Base-by-base conservation (phyloP, 2,113 vertebrate species). In the Sula dactylatra region DNA sequence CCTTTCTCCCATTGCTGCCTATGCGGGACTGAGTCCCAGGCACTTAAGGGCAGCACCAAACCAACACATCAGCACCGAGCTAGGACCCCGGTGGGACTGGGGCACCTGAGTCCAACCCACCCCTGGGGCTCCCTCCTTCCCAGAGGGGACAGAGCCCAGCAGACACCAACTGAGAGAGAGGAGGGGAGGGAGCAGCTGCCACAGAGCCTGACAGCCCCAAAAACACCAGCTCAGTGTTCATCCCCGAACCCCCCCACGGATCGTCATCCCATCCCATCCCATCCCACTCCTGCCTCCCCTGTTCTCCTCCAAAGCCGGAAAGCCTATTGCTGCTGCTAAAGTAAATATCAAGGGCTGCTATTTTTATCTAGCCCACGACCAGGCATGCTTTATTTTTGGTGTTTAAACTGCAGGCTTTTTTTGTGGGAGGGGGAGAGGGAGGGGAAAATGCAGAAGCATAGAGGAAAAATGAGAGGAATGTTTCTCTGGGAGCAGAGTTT, bases 281-380 rank as follows among this genome's bases (percentile, higher is more conserved):
- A 47, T 47, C 84, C 47, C 9, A 4, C 67, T 94, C 83, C 88
- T 91, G 44, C 47, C 65, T 87, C 58, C 54, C 49, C 86, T 50
- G 14, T 78, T 91, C 90, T 56, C 62, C 77, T 94, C 86, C 52
- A 62, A 49, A 98, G 94, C 83, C 50, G 22, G 96, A 97, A 97
- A 88, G 88, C 32, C 49, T 20, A 76, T 86, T 84, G 47, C 81
- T 97, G 80, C 86, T 86, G 80, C 79, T 95, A 96, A 89, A 89
- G 73, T 65, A 97, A 98, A 97, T 97, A 97, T 97, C 96, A 88
- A 97, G 94, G 82, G 94, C 78, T 95, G 95, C 97, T 98, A 98
- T 98, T 98, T 98, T 98, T 98, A 98, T 94, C 92, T 67, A 74
- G 80, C 73, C 87, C 82, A 87, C 18, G n/a, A 95, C 94, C 80